Conservation (phyloP, 2,797 vertebrate genomes). For the Chanos chanos region DNA sequence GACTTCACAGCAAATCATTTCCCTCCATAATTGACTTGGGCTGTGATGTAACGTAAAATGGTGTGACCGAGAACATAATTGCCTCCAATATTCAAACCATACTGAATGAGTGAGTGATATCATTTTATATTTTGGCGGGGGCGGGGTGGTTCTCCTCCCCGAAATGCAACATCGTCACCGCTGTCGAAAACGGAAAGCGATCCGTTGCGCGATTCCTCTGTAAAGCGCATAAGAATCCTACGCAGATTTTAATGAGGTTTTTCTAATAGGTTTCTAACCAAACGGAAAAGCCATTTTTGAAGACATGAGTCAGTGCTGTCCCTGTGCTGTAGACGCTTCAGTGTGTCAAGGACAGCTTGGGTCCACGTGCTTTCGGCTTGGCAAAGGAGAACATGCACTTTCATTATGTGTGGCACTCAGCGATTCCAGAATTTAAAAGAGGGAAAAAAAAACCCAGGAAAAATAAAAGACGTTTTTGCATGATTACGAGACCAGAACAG, state of each 20-base stretch:
- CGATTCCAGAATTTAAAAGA: no score
- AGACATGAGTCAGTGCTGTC: not conserved
- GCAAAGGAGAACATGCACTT: slow-evolving; percentile 20
- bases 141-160: no score
- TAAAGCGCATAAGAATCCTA: not conserved
- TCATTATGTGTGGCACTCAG: slow-evolving; percentile 9
- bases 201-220: no score
- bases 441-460: not conserved
- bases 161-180: no score
- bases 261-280: no score
- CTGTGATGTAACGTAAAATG: not conserved
- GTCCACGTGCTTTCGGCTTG: slow-evolving; percentile 10
- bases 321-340: no score
- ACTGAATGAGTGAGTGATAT: no score
- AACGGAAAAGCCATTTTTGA: not conserved
- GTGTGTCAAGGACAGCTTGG: slow-evolving; percentile 21
- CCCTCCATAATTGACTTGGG: slow-evolving; percentile 7
- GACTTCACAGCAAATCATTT: slow-evolving; percentile 13
- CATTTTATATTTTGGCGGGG: no score
- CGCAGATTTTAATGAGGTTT: slow-evolving; percentile 3
- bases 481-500: no score
- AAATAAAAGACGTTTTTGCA: no score
- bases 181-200: no score
- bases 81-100: no score
- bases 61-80: not conserved